Percentiles rank a stretch among this genome's conserved stretches.
Evolutionary conservation across 2,888 invertebrate species (phyloP).

Genomic region (Cheilosia vulpina): DNA sequence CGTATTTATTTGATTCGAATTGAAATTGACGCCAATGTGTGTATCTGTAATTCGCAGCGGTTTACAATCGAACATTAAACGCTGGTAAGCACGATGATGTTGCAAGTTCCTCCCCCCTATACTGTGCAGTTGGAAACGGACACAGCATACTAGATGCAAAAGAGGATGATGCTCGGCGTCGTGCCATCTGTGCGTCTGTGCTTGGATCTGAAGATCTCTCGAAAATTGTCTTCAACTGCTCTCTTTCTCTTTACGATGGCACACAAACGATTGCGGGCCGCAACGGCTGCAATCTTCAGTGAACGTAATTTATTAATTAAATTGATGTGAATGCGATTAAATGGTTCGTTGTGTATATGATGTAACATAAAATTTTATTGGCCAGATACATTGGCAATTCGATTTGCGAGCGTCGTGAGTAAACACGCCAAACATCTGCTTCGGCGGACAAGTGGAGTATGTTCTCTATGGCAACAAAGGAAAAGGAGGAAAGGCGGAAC

Average conservation of each 20-base stretch:
- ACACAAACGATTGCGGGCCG: not conserved
- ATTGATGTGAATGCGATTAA: conserved; percentile 69
- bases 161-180: not conserved
- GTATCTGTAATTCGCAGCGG: conserved; percentile 24
- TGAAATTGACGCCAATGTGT: conserved; percentile 44
- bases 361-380: conserved; percentile 60
- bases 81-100: conserved; percentile 17
- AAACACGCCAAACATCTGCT: conserved; percentile 21
- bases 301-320: conserved; percentile 68
- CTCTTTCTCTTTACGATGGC: not conserved
- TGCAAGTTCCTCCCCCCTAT: conserved; percentile 20
- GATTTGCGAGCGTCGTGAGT: conserved; percentile 1
- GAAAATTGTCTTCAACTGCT: conserved; percentile 20
- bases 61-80: conserved; percentile 57
- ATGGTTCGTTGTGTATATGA: conserved; percentile 39
- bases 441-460: not conserved
- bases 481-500: not conserved
- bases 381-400: conserved; percentile 19
- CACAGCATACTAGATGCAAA: conserved; percentile 22
- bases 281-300: conserved; percentile 55
- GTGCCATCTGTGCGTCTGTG: conserved; percentile 8
- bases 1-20: conserved; percentile 44
- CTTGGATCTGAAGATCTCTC: conserved; percentile 1
- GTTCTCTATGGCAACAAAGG: not conserved
- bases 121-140: conserved; percentile 8